Conservation (phyloP, 2,797 vertebrate species). For the Melanotaenia nigrans region DNA sequence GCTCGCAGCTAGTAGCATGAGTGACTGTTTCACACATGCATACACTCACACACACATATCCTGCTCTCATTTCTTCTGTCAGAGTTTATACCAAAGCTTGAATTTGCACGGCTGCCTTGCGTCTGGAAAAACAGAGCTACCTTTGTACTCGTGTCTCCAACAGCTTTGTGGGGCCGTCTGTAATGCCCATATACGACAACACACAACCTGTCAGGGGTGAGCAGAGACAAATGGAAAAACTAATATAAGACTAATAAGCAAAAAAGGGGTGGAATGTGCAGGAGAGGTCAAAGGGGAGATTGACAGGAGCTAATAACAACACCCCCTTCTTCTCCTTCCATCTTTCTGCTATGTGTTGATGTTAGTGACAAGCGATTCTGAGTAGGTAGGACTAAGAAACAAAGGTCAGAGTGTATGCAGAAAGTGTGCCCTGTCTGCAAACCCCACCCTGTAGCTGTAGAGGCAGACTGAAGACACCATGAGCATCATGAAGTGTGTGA, state of each 20-base stretch:
- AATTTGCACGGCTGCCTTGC: slow-evolving; percentile 65
- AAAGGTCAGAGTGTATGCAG: slow-evolving; percentile 59
- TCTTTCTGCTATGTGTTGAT: slow-evolving; percentile 44
- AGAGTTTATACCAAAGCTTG: slow-evolving; percentile 65
- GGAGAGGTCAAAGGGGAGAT: slow-evolving; percentile 62
- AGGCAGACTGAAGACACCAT: slow-evolving; percentile 19
- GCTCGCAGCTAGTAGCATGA: slow-evolving; percentile 30
- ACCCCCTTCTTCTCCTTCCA: slow-evolving; percentile 21
- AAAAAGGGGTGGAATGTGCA: slow-evolving; percentile 68
- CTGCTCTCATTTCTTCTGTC: slow-evolving; percentile 71
- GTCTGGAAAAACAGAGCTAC: slow-evolving; percentile 79
- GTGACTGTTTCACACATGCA: slow-evolving; percentile 43
- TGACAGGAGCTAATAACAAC: slow-evolving; percentile 73
- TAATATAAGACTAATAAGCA: slow-evolving; percentile 78
- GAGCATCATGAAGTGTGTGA: slow-evolving; percentile 11
- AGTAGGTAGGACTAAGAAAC: slow-evolving; percentile 30
- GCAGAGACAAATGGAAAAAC: slow-evolving; percentile 74
- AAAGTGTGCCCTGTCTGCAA: slow-evolving; percentile 8
- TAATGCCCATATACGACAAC: slow-evolving; percentile 57
- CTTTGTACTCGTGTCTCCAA: slow-evolving; percentile 73
- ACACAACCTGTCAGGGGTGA: slow-evolving; percentile 62
- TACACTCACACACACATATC: slow-evolving; percentile 23
- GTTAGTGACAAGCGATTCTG: slow-evolving; percentile 51
- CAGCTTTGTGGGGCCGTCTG: slow-evolving; percentile 47
- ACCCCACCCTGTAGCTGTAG: slow-evolving; percentile 8